Evolutionary conservation across 2,113 vertebrate genomes (phyloP), one percentile per base, ranked within the genome.

Genomic region (Bagarius yarrelli): DNA sequence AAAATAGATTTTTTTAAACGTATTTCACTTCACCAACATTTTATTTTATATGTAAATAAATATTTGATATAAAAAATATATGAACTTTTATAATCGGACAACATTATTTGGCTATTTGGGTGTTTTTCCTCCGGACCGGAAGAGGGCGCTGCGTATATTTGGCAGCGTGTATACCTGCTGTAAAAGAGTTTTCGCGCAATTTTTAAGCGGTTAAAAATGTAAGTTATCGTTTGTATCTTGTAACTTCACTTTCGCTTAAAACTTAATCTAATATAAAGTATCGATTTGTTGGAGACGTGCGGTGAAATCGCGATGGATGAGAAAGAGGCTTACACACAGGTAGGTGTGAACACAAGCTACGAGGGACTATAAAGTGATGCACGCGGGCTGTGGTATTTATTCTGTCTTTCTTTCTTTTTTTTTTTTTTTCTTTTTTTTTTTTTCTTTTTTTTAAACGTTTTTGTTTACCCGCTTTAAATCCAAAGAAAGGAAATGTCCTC

Each of bases 291-390:
- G 44, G 50, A 27, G 40, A 70, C 6, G 44, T 23, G 21, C 12
- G 11, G 47, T 80, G n/a, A 60, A 59, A 16, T 21, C 66, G 21
- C 12, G n/a, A 85, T 83, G 84, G 74, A 85, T 2, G 84, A 85
- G 52, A 55, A 74, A 6, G 84, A 78, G 8, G 81, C 84, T 18
- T 27, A 83, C 63, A 71, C 55, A 5, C 84, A 83, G 84, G 84
- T 85, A 80, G 1, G 12, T 47, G 1, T 47, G 4, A 47, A 47
- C 5, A 47, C 44, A 8, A 40, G 36, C 11, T 47, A 8, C 44
- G 44, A 47, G 44, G 4, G 44, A 47, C 5, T 1, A 32, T 4
- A 30, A 15, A 27, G 27, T 16, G 60, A 30, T 61, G 27, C 14
- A 61, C 27, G 15, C 27, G 25, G n/a, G 57, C n/a, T 59, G 57